A percentile compares a stretch with the other conserved stretches of the same genome.
Evolutionary conservation across 2,113 vertebrate genomes (phyloP).

Genomic region (Columbina picui): DNA sequence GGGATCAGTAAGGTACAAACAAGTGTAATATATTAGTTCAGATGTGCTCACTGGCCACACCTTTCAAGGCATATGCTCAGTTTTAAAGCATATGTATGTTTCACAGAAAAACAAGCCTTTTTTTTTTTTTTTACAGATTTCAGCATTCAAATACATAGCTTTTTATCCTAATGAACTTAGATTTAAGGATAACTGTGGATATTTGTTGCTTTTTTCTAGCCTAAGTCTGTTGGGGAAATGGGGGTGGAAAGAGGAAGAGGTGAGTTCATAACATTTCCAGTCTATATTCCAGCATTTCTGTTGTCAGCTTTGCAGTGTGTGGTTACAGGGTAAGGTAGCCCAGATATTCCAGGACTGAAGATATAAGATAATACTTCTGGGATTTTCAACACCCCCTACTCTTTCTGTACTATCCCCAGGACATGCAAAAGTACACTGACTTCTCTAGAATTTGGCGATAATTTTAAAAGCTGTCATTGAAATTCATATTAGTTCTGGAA

Average conservation of each 20-base stretch:
- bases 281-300: slow-evolving; percentile 61
- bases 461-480: background rate
- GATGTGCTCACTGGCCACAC: background rate
- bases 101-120: background rate
- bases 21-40: background rate
- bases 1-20: background rate
- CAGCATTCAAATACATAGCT: background rate
- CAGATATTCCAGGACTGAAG: slow-evolving; percentile 44
- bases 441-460: background rate
- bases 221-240: slow-evolving; percentile 57
- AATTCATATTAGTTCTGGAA: background rate
- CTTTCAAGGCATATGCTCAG: background rate
- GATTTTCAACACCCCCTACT: background rate
- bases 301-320: slow-evolving; percentile 45
- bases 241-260: slow-evolving; percentile 70
- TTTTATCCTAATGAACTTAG: background rate
- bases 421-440: background rate
- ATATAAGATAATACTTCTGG: background rate
- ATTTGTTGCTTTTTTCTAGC: slow-evolving; percentile 51
- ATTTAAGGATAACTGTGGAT: slow-evolving; percentile 7
- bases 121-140: background rate
- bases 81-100: background rate
- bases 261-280: slow-evolving; percentile 71
- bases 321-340: slow-evolving; percentile 51
- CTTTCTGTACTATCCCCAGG: background rate